Base-by-base conservation (phyloP, 1,140 invertebrate species). In the Caenorhabditis remanei region DNA sequence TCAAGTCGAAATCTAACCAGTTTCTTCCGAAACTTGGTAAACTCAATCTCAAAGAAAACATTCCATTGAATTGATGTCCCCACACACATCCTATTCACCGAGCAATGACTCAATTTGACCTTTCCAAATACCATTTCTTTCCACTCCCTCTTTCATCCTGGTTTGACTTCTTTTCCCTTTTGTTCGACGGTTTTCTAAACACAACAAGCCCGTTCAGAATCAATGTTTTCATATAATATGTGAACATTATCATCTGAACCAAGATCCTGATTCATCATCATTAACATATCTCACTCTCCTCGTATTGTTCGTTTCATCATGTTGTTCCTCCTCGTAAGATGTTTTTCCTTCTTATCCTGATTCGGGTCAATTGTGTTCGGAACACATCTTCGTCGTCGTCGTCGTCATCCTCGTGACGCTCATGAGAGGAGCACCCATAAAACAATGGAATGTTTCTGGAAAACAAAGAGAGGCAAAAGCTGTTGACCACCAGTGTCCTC, bases 301-400 rank as follows among this genome's bases (percentile, higher is more conserved):
- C n/a, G 50, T n/a, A 79, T 79, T 14, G 24, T 79, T n/a, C 21
- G 6, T 50, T 24, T 79, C n/a, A 79, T 79, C 71, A 79, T 79
- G 21, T 24, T 63, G 43, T 79, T 53, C 46, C 46, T 79, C 46
- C 2, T 79, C 8, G 46, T 2, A 21, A 71, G 46, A 79, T 79
- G 43, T 79, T 71, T 79, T 50, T 79, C 71, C n/a, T 79, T 79
- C 46, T 4, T 46, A 79, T 46, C 24, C 71, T 7, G 43, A 79
- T 79, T 79, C 71, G 71, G 71, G 71, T 79, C 71, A 79, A 79
- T 46, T 79, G 21, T 50, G 32, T 79, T 79, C 71, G 46, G 71
- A 79, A 79, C 71, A 48, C 32, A 32, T 32, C 32, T 32, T 32
- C 32, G 32, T 32, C 32, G 1, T 32, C 32, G 32, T 32, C 32